phyloP scores from a whole-genome alignment of 2,113 vertebrate species.

The Zosterops borbonicus region DNA sequence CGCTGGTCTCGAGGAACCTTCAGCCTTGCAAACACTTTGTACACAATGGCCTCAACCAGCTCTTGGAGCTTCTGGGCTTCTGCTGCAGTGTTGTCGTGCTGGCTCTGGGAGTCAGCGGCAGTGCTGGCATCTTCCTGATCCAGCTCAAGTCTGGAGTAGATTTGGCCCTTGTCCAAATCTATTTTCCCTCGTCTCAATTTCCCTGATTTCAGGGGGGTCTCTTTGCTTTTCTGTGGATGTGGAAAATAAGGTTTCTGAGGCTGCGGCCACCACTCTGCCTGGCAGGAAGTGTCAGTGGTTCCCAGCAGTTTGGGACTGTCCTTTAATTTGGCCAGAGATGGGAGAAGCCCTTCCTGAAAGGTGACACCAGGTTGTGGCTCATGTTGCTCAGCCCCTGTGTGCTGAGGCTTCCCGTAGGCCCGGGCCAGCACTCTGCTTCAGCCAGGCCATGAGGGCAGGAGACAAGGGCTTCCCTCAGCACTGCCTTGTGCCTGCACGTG shows the following conservation, averaged over 20 bases:
- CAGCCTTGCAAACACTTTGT: background rate
- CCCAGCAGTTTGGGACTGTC: background rate
- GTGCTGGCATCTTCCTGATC: background rate
- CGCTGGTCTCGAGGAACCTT: background rate
- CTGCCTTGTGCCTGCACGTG: too few species aligned
- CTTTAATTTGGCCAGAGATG: background rate
- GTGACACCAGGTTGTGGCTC: background rate
- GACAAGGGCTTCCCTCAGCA: too few species aligned
- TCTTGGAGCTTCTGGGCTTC: background rate
- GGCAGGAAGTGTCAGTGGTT: background rate
- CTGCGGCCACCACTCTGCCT: fast-evolving
- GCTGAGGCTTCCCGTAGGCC: too few species aligned
- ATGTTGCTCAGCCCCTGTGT: background rate
- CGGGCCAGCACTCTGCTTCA: too few species aligned
- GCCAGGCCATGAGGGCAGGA: too few species aligned
- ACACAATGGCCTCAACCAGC: background rate
- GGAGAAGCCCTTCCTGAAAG: background rate
- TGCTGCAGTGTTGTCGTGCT: background rate
- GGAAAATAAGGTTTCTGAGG: background rate
- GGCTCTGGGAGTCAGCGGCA: background rate
- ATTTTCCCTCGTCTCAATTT: background rate
- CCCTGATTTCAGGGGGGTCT: background rate
- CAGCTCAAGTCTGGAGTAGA: background rate
- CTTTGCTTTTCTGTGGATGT: too few species aligned
- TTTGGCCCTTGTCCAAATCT: background rate